Evolutionary conservation across 2,888 invertebrate species (phyloP).

Genomic region (Synanthedon myopaeformis): DNA sequence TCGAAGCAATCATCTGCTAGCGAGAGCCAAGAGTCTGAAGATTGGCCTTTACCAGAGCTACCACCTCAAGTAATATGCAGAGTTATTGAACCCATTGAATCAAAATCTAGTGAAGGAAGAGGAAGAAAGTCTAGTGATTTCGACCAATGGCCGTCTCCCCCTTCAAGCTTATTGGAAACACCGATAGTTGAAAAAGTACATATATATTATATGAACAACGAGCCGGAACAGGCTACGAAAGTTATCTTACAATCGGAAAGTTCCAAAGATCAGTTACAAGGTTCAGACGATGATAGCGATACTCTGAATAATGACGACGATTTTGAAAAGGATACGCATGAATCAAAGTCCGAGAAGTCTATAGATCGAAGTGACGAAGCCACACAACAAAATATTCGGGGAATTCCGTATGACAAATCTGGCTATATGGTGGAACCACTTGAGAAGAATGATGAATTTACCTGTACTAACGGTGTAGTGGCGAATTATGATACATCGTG

Average conservation of each 20-base stretch:
- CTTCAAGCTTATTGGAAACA: constrained; percentile 77
- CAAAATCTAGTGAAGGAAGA: constrained; percentile 19
- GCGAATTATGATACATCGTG: constrained; percentile 62
- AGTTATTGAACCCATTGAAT: constrained; percentile 24
- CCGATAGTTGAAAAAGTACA: constrained; percentile 82
- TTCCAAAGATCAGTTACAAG: constrained; percentile 71
- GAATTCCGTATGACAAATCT: constrained; percentile 62
- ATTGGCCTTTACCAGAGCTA: constrained; percentile 81
- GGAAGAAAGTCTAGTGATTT: constrained; percentile 74
- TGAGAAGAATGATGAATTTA: constrained; percentile 46
- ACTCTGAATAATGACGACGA: constrained; percentile 76
- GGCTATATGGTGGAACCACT: constrained; percentile 65
- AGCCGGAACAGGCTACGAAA: constrained; percentile 82
- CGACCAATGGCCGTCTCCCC: constrained; percentile 86
- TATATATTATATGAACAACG: constrained; percentile 82
- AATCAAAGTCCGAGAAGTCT: constrained; percentile 55
- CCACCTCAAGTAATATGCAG: constrained; percentile 67
- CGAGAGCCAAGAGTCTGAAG: constrained; percentile 80
- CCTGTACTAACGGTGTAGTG: constrained; percentile 50
- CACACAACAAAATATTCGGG: constrained; percentile 39
- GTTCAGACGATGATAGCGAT: constrained; percentile 77
- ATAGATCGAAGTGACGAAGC: constrained; percentile 40
- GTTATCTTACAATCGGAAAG: constrained; percentile 79
- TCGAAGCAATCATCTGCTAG: constrained; percentile 59
- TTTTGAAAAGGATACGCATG: constrained; percentile 66